These are phyloP conservation scores for Eurosta solidaginis DNA, from an alignment of 1,140 invertebrate genomes.

Conservation along the genomic window DNA sequence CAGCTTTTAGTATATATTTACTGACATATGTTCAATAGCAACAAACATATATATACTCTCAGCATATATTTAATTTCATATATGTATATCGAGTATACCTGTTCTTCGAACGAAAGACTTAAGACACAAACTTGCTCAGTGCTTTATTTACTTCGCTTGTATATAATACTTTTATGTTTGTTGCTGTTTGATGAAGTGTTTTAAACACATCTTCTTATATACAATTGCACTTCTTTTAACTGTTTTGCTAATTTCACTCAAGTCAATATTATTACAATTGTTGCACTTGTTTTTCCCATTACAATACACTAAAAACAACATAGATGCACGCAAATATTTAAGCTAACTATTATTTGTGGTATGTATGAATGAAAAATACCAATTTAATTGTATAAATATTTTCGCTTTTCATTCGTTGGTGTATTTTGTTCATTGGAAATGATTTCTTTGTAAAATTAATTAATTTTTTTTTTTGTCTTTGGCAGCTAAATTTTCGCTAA, in stretches of 20 bases:
- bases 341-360: neutral
- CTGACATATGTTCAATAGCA: too few relatives aligned
- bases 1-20: too few relatives aligned
- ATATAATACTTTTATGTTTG: neutral
- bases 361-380: neutral
- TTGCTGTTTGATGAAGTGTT: neutral
- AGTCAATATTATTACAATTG: constrained; percentile 15
- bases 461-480: neutral
- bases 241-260: constrained; percentile 3
- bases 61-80: too few relatives aligned
- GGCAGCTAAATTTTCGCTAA: neutral
- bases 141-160: neutral
- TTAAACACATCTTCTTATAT: neutral
- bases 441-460: neutral
- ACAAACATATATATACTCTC: too few relatives aligned
- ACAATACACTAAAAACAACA: neutral
- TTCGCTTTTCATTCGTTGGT: neutral
- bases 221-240: neutral
- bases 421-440: neutral
- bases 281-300: neutral
- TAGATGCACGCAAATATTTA: neutral
- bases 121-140: neutral
- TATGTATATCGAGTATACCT: neutral
- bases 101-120: constrained; percentile 14
- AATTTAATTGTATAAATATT: constrained; percentile 21